Conservation (phyloP, 2,113 vertebrate species). For the Rhinoptilus africanus region DNA sequence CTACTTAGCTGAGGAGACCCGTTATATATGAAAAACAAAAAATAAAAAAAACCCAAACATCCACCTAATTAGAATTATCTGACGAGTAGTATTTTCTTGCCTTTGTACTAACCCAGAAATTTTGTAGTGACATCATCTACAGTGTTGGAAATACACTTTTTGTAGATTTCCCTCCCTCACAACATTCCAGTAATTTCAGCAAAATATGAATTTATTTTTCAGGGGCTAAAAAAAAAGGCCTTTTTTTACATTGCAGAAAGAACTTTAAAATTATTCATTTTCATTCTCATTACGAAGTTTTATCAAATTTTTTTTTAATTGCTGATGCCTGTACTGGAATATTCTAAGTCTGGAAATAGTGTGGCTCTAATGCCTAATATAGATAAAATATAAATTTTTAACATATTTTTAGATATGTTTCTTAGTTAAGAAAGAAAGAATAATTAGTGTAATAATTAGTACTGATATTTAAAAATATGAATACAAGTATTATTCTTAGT, state of each 20-base stretch:
- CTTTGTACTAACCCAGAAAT: not conserved
- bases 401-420: not conserved
- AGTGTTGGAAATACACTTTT: not conserved
- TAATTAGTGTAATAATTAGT: not conserved
- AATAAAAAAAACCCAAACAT: not conserved
- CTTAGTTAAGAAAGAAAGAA: not conserved
- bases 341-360: not conserved
- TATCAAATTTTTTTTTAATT: not conserved
- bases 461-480: not conserved
- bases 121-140: not conserved
- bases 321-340: not conserved
- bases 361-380: not conserved
- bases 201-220: slow-evolving; percentile 16
- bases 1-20: not conserved
- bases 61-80: not conserved
- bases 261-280: slow-evolving; percentile 30
- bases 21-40: not conserved
- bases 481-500: not conserved
- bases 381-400: not conserved
- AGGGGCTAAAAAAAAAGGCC: not conserved
- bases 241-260: not conserved
- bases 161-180: not conserved
- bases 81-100: not conserved
- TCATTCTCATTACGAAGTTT: slow-evolving; percentile 33
- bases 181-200: not conserved